phyloP scores from a whole-genome alignment of 2,113 vertebrate genomes.

The Puntigrus tetrazona region DNA sequence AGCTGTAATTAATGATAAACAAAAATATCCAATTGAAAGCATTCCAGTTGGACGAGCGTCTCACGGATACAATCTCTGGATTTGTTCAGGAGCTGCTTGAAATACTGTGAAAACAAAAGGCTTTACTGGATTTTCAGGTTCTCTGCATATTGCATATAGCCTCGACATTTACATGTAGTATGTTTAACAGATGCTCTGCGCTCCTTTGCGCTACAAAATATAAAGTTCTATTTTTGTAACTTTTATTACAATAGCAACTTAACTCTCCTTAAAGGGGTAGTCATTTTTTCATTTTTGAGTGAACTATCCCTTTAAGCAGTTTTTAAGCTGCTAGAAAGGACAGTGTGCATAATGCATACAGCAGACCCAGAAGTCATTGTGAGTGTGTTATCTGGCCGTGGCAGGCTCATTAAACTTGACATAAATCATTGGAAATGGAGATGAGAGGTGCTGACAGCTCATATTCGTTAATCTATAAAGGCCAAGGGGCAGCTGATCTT shows the following conservation, averaged over 20 bases:
- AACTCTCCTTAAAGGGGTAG: no score
- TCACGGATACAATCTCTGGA: not conserved
- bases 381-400: slow-evolving; percentile 11
- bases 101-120: not conserved
- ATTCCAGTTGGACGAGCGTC: no score
- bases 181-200: not conserved
- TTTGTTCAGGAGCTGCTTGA: not conserved
- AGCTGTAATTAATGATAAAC: not conserved
- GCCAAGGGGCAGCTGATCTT: slow-evolving; percentile 62
- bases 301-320: not conserved
- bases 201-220: not conserved
- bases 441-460: slow-evolving; percentile 59
- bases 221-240: not conserved
- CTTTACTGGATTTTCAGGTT: not conserved
- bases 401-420: slow-evolving; percentile 55
- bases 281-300: no score
- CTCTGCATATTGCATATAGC: not conserved
- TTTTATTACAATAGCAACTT: not conserved
- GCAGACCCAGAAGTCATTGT: slow-evolving; percentile 16
- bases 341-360: not conserved
- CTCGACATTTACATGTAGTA: not conserved
- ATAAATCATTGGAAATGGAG: slow-evolving; percentile 61
- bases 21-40: not conserved
- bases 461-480: slow-evolving; percentile 60
- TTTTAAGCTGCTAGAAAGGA: not conserved